phyloP scores from a whole-genome alignment of 2,797 vertebrate genomes.

The Loris lydekkerianus region DNA sequence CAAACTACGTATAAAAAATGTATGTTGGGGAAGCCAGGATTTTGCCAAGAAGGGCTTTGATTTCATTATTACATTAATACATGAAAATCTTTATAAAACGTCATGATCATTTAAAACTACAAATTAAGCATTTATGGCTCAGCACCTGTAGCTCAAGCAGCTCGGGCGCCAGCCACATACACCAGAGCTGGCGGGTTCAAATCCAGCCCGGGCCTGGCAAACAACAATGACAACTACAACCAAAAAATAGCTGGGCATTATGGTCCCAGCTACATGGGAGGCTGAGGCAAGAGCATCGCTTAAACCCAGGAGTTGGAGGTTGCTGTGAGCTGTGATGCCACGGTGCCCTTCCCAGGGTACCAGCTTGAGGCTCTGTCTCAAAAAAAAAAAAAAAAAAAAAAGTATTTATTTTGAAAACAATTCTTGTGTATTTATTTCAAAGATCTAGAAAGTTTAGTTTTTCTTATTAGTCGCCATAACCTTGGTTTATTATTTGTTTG shows the following conservation, averaged over 20 bases:
- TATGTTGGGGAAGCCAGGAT: not conserved
- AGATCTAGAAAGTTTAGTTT: not conserved
- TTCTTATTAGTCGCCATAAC: not conserved
- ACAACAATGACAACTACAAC: no score
- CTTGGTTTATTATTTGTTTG: not conserved
- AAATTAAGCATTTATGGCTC: not conserved
- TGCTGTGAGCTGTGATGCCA: no score
- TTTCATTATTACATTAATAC: not conserved
- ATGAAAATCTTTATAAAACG: not conserved
- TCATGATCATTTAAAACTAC: not conserved
- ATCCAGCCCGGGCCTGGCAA: no score
- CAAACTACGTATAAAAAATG: not conserved
- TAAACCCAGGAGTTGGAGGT: no score
- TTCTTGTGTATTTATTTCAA: not conserved
- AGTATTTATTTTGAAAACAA: not conserved
- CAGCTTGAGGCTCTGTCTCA: no score
- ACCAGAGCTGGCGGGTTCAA: no score
- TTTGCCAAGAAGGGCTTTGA: not conserved
- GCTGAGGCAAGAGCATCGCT: no score
- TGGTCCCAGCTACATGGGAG: no score
- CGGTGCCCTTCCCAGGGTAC: no score
- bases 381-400: slow-evolving; percentile 7
- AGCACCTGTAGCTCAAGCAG: no score
- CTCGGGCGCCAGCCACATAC: no score
- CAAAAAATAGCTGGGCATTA: no score